A percentile compares a stretch with the other conserved stretches of the same genome.
Evolutionary conservation across 2,888 invertebrate genomes (phyloP).

Genomic region (Dioctria linearis): DNA sequence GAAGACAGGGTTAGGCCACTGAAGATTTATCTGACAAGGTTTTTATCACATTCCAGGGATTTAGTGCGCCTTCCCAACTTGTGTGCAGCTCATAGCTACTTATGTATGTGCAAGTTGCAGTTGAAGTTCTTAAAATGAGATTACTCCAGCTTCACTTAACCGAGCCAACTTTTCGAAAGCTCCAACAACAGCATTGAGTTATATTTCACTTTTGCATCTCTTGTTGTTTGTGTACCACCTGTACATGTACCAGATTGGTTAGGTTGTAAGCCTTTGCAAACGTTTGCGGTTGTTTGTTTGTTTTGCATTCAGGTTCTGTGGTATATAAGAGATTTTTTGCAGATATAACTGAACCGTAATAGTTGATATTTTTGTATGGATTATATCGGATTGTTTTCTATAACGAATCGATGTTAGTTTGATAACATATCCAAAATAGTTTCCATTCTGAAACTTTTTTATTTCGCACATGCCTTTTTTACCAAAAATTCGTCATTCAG

Average conservation of each 20-base stretch:
- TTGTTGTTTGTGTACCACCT: background rate
- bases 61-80: background rate
- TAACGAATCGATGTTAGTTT: too few relatives aligned
- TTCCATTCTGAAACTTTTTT: too few relatives aligned
- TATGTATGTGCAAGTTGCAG: background rate
- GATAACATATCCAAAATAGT: too few relatives aligned
- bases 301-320: background rate
- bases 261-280: background rate
- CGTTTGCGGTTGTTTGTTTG: background rate
- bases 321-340: background rate
- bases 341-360: background rate
- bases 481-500: too few relatives aligned
- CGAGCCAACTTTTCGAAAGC: background rate
- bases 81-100: background rate
- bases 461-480: too few relatives aligned
- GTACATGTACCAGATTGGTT: background rate
- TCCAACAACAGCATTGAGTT: background rate
- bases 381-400: too few relatives aligned
- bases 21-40: constrained; percentile 43
- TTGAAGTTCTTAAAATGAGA: background rate
- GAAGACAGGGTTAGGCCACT: constrained; percentile 47
- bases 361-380: too few relatives aligned
- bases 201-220: background rate
- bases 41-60: constrained; percentile 1
- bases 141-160: background rate